phyloP scores from a whole-genome alignment of 2,888 invertebrate species.

The Bombyx huttoni region DNA sequence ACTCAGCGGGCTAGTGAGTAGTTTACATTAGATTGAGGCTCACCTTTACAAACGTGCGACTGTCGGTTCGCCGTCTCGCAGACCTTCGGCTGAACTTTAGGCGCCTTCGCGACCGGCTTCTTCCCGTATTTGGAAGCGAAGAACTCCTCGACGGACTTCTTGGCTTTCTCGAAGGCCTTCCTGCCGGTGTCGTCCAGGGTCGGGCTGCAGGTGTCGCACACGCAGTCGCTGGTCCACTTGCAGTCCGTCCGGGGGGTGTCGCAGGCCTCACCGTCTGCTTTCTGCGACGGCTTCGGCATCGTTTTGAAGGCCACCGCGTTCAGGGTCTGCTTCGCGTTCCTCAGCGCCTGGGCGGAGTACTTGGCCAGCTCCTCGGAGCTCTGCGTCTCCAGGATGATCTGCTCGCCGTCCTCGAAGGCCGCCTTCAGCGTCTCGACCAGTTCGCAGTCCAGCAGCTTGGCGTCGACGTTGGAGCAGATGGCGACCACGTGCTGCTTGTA shows the following conservation, averaged over 20 bases:
- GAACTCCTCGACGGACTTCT: conserved; percentile 29
- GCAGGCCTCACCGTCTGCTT: conserved; percentile 51
- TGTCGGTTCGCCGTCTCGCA: conserved; percentile 55
- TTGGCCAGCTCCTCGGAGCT: conserved; percentile 50
- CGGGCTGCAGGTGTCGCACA: conserved; percentile 39
- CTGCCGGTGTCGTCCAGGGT: conserved; percentile 41
- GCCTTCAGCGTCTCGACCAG: conserved; percentile 31
- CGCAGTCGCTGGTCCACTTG: conserved; percentile 57
- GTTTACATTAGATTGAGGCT: conserved; percentile 10
- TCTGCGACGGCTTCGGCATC: conserved; percentile 41
- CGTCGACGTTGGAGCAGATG: conserved; percentile 52
- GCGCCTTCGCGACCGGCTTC: conserved; percentile 25
- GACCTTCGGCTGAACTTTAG: conserved; percentile 34
- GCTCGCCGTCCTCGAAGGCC: conserved; percentile 17
- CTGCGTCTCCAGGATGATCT: conserved; percentile 26
- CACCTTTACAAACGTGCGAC: conserved; percentile 62
- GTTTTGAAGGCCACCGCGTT: conserved; percentile 54
- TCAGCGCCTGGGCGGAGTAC: conserved; percentile 51
- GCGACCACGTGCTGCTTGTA: conserved; percentile 56
- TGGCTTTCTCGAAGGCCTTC: conserved; percentile 35
- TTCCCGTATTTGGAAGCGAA: conserved; percentile 19
- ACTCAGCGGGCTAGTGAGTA: too few relatives aligned
- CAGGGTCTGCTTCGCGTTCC: conserved; percentile 50
- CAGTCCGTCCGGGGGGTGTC: conserved; percentile 51
- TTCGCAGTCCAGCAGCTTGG: conserved; percentile 46